Percentiles rank a stretch among this genome's conserved stretches.
These are phyloP conservation scores for Pteropus rufus DNA, from an alignment of 2,797 vertebrate genomes.

Conservation along the genomic window DNA sequence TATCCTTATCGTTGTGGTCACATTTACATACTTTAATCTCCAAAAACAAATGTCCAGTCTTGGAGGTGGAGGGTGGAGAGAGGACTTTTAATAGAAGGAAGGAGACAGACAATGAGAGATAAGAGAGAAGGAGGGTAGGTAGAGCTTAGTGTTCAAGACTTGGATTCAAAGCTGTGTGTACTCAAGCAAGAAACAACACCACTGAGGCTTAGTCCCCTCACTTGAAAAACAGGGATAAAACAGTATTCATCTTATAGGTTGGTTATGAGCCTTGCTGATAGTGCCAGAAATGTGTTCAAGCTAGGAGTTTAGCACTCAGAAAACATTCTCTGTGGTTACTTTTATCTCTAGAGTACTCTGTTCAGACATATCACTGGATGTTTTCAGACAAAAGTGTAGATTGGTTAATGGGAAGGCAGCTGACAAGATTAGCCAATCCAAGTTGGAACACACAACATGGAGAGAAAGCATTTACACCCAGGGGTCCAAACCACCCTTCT, in stretches of 20 bases:
- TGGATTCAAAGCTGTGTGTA: background rate
- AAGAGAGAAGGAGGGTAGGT: background rate
- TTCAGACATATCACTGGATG: background rate
- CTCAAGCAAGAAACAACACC: background rate
- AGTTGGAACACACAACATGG: background rate
- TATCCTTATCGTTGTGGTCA: background rate
- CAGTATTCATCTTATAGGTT: background rate
- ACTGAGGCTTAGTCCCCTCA: background rate
- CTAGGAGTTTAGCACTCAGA: background rate
- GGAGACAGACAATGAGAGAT: background rate
- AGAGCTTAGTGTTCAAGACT: background rate
- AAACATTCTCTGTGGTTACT: constrained; percentile 41
- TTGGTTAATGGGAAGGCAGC: background rate
- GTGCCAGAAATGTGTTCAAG: constrained; percentile 25
- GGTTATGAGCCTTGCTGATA: background rate
- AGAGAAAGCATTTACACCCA: background rate
- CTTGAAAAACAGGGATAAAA: background rate
- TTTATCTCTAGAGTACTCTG: constrained; percentile 29
- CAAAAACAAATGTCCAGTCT: background rate
- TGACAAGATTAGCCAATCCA: background rate
- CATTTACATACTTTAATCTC: background rate
- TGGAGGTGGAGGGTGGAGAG: background rate
- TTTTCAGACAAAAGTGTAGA: constrained; percentile 28
- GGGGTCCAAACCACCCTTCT: background rate
- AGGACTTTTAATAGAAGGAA: background rate